phyloP scores from a whole-genome alignment of 2,113 vertebrate genomes.

The Poecilia latipinna region DNA sequence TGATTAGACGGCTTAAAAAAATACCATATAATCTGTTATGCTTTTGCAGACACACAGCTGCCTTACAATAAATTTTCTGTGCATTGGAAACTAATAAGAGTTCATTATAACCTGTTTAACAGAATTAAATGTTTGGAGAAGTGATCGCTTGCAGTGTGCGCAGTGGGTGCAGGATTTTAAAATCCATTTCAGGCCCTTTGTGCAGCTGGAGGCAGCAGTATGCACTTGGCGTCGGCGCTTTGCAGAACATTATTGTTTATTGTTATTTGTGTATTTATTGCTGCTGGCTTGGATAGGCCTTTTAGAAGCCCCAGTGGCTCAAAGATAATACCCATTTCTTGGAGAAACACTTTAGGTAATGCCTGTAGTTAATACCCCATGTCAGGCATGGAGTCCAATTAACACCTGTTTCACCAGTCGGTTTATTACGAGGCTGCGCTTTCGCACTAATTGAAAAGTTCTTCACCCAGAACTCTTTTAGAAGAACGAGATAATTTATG shows the following conservation, averaged over 20 bases:
- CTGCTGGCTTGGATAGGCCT: background rate
- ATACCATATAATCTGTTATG: background rate
- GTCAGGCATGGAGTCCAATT: background rate
- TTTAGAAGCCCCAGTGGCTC: background rate
- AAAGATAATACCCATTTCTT: background rate
- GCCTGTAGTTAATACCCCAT: background rate
- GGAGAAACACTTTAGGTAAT: background rate
- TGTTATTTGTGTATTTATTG: background rate
- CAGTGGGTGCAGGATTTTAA: background rate
- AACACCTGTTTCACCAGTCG: background rate
- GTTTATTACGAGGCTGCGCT: background rate
- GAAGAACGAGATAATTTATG: background rate
- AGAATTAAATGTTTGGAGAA: background rate
- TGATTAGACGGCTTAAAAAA: too few species aligned
- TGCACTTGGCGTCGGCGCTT: background rate
- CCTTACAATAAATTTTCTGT: background rate
- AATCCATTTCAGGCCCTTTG: background rate
- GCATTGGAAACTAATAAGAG: background rate
- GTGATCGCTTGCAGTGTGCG: background rate
- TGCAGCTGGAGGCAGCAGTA: background rate
- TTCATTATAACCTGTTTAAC: background rate
- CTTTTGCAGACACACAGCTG: background rate
- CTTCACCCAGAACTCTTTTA: background rate
- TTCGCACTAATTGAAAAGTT: background rate
- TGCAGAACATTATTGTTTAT: conserved; percentile 1